A percentile compares a stretch with the other conserved stretches of the same genome.
These are phyloP conservation scores for Epinotia nisella DNA, from an alignment of 2,888 invertebrate genomes.

Conservation along the genomic window DNA sequence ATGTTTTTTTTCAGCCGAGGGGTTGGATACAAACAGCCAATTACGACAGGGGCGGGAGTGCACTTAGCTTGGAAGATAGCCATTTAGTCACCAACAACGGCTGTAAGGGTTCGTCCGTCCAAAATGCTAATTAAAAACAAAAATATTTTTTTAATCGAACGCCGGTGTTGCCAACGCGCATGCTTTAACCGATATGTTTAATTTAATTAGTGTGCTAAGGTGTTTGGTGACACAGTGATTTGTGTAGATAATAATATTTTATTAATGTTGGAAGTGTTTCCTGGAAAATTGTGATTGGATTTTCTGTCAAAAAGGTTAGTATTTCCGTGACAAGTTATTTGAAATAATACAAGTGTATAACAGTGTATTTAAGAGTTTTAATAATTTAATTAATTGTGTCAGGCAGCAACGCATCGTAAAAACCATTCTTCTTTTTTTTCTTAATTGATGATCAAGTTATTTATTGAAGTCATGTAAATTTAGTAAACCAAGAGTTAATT, in stretches of 20 bases:
- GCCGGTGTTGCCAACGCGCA: constrained; percentile 71
- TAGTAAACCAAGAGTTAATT: background rate
- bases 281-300: constrained; percentile 61
- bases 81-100: constrained; percentile 76
- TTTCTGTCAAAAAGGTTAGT: constrained; percentile 60
- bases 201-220: constrained; percentile 76
- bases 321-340: constrained; percentile 10
- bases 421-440: background rate
- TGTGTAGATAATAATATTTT: constrained; percentile 64
- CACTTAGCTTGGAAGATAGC: constrained; percentile 77
- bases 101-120: constrained; percentile 70
- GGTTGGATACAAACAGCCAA: constrained; percentile 84
- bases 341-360: background rate
- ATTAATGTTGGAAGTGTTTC: constrained; percentile 49
- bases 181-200: constrained; percentile 68
- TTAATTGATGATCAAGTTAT: background rate
- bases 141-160: constrained; percentile 53
- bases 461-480: background rate
- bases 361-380: background rate
- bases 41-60: constrained; percentile 78
- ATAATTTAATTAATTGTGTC: constrained; percentile 50
- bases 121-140: constrained; percentile 51
- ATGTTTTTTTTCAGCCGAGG: constrained; percentile 79
- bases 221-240: constrained; percentile 73
- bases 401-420: constrained; percentile 18